Percentiles rank a stretch among this genome's conserved stretches.
Conservation (phyloP, 2,888 invertebrate species). For the Aporophyla nigra region DNA sequence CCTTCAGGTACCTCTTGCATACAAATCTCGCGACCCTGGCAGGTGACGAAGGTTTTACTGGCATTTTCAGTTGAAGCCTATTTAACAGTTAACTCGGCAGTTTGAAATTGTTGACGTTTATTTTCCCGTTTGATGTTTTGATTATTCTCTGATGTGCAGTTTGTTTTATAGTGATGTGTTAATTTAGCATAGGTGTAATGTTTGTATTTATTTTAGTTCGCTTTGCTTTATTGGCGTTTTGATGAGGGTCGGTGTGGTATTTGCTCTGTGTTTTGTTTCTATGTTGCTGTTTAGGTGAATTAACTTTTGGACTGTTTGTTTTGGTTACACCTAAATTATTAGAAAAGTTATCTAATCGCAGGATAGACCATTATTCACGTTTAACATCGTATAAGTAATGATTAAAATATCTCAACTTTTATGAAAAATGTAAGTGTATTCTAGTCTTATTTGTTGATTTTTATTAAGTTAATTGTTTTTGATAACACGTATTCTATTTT, state of each 20-base stretch:
- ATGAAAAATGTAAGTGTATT: too few relatives aligned
- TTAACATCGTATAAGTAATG: neutral
- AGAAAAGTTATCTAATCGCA: neutral
- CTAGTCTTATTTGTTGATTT: too few relatives aligned
- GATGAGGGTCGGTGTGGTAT: conserved; percentile 8
- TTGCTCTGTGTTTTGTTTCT: conserved; percentile 1
- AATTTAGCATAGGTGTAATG: conserved; percentile 46
- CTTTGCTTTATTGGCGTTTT: conserved; percentile 39
- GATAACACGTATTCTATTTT: too few relatives aligned
- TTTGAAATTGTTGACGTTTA: conserved; percentile 26
- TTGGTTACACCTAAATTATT: neutral
- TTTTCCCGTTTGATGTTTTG: conserved; percentile 44
- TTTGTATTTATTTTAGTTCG: conserved; percentile 46
- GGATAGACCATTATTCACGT: neutral
- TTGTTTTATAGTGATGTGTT: conserved; percentile 24
- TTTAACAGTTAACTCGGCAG: conserved; percentile 9
- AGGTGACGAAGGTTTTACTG: neutral
- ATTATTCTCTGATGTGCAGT: conserved; percentile 34
- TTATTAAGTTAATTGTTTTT: too few relatives aligned
- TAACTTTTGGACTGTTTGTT: neutral
- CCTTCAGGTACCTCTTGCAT: too few relatives aligned
- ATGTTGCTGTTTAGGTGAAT: neutral
- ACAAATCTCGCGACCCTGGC: too few relatives aligned
- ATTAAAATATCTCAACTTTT: neutral
- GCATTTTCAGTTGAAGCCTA: conserved; percentile 8